phyloP scores from a whole-genome alignment of 2,888 invertebrate genomes.

The Lydus trimaculatus region DNA sequence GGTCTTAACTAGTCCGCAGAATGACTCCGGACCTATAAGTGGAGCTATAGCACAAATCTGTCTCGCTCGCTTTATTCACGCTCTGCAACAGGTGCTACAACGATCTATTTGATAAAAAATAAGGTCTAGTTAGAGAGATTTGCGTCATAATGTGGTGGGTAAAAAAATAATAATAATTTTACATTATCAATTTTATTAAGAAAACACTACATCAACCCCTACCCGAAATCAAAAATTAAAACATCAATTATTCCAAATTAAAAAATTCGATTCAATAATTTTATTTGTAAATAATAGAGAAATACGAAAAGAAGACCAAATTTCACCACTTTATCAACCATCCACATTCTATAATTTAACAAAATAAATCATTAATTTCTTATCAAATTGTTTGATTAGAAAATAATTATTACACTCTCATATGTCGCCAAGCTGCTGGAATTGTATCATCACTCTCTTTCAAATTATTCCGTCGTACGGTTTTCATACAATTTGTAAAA shows the following conservation, averaged over 20 bases:
- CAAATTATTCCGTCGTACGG: slow-evolving; percentile 79
- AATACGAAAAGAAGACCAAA: slow-evolving; percentile 71
- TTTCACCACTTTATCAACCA: slow-evolving; percentile 78
- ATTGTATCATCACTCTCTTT: slow-evolving; percentile 82
- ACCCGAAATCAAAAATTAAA: too few species aligned
- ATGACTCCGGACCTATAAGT: too few species aligned
- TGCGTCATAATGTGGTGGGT: too few species aligned
- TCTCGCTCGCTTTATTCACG: too few species aligned
- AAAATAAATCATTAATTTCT: background rate
- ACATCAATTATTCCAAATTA: too few species aligned
- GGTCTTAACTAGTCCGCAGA: too few species aligned
- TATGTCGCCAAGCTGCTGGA: slow-evolving; percentile 78
- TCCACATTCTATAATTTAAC: slow-evolving; percentile 79
- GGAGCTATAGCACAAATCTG: too few species aligned
- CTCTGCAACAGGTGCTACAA: too few species aligned
- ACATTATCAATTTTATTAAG: background rate
- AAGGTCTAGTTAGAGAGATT: too few species aligned
- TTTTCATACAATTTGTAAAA: slow-evolving; percentile 80
- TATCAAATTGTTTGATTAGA: background rate
- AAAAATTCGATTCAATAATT: background rate
- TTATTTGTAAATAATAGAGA: slow-evolving; percentile 62
- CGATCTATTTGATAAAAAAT: too few species aligned
- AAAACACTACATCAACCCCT: background rate
- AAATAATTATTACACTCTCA: slow-evolving; percentile 70
- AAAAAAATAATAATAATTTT: too few species aligned